Evolutionary conservation across 2,797 vertebrate genomes (phyloP), one percentile per base, ranked within the genome.

Genomic region (Parauchenoglanis ngamensis): DNA sequence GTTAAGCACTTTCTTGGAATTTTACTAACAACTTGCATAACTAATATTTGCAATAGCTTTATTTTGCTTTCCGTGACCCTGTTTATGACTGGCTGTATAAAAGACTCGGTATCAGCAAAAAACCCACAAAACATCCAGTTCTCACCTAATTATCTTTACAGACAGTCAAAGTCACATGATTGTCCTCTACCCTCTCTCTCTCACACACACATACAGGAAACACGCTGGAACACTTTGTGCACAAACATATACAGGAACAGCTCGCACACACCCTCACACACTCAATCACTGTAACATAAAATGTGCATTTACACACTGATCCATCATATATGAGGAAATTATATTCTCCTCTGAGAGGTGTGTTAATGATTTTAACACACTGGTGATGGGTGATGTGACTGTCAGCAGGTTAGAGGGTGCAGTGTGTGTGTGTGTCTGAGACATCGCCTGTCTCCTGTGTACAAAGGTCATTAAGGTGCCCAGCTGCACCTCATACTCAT

Each of bases 401-500:
- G 89, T 90, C 89, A 87, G 76, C 70, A 75, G 87, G 83, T 81
- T 17, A 77, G 44, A 67, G 31, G 59, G 67, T 75, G 56, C 28
- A 31, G 23, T 73, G 56, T 83, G 21, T 84, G 63, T 85, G 25
- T n/a, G 31, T 75, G 31, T 81, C n/a, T 81, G 61, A 54, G 46
- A 77, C 72, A 57, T 21, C 25, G 17, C 82, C 82, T 86, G 72
- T 81, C 85, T 86, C 81, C 87, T 76, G 63, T 88, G 86, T 68
- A 85, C 67, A 90, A 93, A 93, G 94, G 92, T 93, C 93, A 93
- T 93, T 86, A 91, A 88, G 91, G 91, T 89, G 87, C 87, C 89
- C 89, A 68, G 86, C 86, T 91, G 89, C 77, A 92, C 88, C 90
- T 90, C 82, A 92, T 86, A 86, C 92, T 90, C 85, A 92, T 88